Conservation (phyloP, 1,140 invertebrate genomes). For the Aradophagus sp. region DNA sequence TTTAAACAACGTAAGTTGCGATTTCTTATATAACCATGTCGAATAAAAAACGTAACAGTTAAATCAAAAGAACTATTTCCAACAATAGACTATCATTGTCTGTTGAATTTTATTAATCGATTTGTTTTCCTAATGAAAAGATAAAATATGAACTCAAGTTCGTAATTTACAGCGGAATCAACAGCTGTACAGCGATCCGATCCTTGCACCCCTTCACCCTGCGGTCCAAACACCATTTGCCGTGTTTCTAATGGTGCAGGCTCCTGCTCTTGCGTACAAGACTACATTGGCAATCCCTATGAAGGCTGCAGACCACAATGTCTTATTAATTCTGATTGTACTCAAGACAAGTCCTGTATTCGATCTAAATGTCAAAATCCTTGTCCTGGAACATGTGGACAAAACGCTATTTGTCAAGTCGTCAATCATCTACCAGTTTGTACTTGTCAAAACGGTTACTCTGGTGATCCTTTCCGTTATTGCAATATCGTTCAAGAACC, state of each 20-base stretch:
- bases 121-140: too few species aligned
- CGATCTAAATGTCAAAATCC: constrained; percentile 80
- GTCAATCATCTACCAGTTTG: constrained; percentile 85
- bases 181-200: constrained; percentile 66
- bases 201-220: constrained; percentile 84
- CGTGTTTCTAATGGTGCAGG: constrained; percentile 76
- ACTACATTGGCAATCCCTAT: constrained; percentile 80
- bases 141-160: too few species aligned
- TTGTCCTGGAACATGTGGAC: too few species aligned
- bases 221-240: constrained; percentile 84
- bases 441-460: constrained; percentile 79
- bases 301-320: too few species aligned
- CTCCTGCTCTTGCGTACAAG: constrained; percentile 78
- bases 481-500: constrained; percentile 50
- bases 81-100: too few species aligned
- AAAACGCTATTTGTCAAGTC: constrained; percentile 71
- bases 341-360: constrained; percentile 77
- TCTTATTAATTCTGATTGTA: constrained; percentile 80
- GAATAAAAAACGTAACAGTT: not conserved
- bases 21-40: not conserved
- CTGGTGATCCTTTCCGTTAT: constrained; percentile 80
- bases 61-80: not conserved
- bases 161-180: constrained; percentile 24
- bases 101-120: too few species aligned
- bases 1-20: constrained; percentile 68